These are phyloP conservation scores for Phrynocephalus forsythii DNA, from an alignment of 2,797 vertebrate genomes.

Conservation along the genomic window DNA sequence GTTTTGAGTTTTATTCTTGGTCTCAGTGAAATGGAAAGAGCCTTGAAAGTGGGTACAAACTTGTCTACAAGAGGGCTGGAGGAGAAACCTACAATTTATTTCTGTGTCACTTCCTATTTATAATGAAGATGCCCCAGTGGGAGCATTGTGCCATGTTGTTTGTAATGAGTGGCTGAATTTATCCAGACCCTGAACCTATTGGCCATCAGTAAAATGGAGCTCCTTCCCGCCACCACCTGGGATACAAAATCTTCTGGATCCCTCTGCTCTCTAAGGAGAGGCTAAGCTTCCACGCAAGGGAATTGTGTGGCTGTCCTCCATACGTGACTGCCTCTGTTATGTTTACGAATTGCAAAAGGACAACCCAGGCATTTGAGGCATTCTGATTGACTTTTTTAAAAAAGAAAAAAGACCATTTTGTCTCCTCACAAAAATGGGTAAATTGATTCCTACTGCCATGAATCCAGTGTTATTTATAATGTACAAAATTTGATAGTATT, in stretches of 20 bases:
- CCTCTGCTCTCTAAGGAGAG: background rate
- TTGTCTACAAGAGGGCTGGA: background rate
- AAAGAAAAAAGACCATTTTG: background rate
- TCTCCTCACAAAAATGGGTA: background rate
- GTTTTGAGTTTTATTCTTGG: no score
- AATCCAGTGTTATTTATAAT: constrained; percentile 3
- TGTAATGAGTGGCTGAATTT: background rate
- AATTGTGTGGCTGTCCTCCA: background rate
- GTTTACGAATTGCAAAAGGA: background rate
- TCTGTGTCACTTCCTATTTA: background rate
- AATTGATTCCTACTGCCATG: background rate
- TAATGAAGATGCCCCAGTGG: no score
- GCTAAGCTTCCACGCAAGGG: background rate
- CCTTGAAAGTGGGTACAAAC: background rate
- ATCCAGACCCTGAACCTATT: background rate
- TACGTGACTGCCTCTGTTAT: background rate
- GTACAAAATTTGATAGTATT: background rate
- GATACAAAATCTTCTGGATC: background rate
- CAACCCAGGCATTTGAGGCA: background rate
- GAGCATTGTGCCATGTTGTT: background rate
- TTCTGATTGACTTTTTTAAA: background rate
- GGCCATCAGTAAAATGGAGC: background rate
- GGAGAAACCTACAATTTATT: background rate
- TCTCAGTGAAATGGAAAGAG: constrained; percentile 2
- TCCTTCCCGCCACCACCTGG: no score